Evolutionary conservation across 92 coral and sea anemone species (phyloP).

Genomic region (Galaxea fascicularis): DNA sequence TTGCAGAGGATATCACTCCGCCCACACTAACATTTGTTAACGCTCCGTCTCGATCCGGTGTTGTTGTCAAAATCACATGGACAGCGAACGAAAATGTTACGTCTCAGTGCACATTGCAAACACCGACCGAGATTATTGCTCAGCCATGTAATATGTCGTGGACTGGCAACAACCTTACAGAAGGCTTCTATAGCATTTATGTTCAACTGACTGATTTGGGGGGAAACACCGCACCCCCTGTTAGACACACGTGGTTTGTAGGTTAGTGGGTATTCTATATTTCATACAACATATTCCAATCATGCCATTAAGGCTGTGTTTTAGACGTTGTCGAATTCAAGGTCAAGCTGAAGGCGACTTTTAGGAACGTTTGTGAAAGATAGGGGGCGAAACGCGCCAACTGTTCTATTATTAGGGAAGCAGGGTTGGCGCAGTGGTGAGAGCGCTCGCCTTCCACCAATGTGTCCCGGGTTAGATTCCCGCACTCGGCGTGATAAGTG

Average conservation of each 20-base stretch:
- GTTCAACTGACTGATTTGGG: conserved; percentile 79
- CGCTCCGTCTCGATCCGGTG: conserved; percentile 67
- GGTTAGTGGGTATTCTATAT: conserved; percentile 55
- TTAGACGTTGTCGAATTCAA: not conserved
- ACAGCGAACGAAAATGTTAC: conserved; percentile 74
- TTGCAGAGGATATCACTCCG: conserved; percentile 79
- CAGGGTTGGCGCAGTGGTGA: too few relatives aligned
- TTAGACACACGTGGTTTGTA: conserved; percentile 82
- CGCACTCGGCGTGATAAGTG: too few relatives aligned
- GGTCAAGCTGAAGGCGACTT: not conserved
- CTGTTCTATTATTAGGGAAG: too few relatives aligned
- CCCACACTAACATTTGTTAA: conserved; percentile 72
- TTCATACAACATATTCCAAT: not conserved
- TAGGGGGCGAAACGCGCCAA: too few relatives aligned
- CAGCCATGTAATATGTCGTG: conserved; percentile 71
- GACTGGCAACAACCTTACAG: conserved; percentile 65
- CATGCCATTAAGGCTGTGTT: not conserved
- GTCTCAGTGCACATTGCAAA: conserved; percentile 77
- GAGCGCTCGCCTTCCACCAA: too few relatives aligned
- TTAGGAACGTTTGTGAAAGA: too few relatives aligned
- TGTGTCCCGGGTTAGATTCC: too few relatives aligned
- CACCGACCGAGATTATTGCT: conserved; percentile 68
- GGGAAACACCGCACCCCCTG: conserved; percentile 85
- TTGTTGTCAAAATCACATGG: conserved; percentile 74
- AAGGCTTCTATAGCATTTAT: conserved; percentile 74